Base-by-base conservation (phyloP, 2,113 vertebrate species). In the Orthonyx spaldingii region DNA sequence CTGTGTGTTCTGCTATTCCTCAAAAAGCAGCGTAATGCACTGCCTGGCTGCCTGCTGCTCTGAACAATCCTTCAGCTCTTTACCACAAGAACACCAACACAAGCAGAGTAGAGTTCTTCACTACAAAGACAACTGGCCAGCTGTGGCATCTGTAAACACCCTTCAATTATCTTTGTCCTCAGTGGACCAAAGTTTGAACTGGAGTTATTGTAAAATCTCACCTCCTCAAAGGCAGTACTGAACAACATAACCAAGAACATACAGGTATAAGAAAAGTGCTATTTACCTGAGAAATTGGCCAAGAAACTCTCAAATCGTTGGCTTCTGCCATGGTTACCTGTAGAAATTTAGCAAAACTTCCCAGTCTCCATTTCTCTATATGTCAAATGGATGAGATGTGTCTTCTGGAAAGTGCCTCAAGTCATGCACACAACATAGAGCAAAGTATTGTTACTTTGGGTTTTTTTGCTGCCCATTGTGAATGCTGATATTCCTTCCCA, bases 401-500 rank as follows among this genome's bases (percentile, higher is more conserved):
- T 71, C 52, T 28, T 70, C 28, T 66, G 42, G 17, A 70, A 88
- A 88, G 26, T 23, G 16, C 26, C n/a, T 84, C 0, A 0, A n/a
- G 42, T 63, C 13, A 4, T 22, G 44, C 2, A 4, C 4, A 27
- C 1, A 4, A 28, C 32, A 53, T 0, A 35, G 8, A 87, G 16
- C 5, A 27, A 82, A 79, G 37, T 33, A 13, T 33, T 77, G 46
- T 42, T 86, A 46, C 33, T 22, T 71, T 20, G 5, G 42, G 10
- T 28, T 61, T 65, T 60, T 46, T 85, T 75, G 32, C n/a, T 63
- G 44, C 21, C 42, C 59, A 10, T 64, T 84, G 59, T 56, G 52
- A 76, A 55, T 2, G 2, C n/a, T 71, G 42, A 68, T 50, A 39
- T 72, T 76, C 41, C 30, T 80, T 28, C 18, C 33, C 10, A 3